A percentile compares a stretch with the other conserved stretches of the same genome.
These are phyloP conservation scores for Molorchus minor DNA, from an alignment of 2,888 invertebrate species.

Conservation along the genomic window DNA sequence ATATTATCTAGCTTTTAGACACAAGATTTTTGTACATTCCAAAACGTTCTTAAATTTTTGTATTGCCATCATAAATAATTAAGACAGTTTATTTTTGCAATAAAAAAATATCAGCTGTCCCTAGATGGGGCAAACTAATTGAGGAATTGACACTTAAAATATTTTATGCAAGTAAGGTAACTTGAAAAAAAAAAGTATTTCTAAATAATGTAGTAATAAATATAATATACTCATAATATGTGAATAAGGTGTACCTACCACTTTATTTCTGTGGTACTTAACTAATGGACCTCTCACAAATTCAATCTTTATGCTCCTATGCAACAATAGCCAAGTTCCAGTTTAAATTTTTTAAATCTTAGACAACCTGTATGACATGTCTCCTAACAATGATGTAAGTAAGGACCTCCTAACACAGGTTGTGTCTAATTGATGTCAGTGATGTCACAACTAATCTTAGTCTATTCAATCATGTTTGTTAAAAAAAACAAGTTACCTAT, in stretches of 20 bases:
- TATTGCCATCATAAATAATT: not conserved
- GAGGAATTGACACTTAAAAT: constrained; percentile 16
- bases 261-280: not conserved
- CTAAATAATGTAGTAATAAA: not conserved
- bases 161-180: not conserved
- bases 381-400: no score
- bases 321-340: no score
- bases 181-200: constrained; percentile 14
- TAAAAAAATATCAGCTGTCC: not conserved
- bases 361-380: no score
- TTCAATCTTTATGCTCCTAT: no score
- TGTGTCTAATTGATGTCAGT: no score
- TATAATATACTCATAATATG: not conserved
- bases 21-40: constrained; percentile 18
- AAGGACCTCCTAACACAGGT: no score
- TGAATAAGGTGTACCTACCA: not conserved
- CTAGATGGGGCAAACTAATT: not conserved
- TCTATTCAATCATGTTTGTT: not conserved
- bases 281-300: not conserved
- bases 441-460: not conserved
- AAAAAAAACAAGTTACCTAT: constrained; percentile 36
- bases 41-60: not conserved
- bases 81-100: constrained; percentile 10
- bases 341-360: no score
- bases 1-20: not conserved